Conservation (phyloP, 1,140 invertebrate genomes). For the Lepidurus arcticus region DNA sequence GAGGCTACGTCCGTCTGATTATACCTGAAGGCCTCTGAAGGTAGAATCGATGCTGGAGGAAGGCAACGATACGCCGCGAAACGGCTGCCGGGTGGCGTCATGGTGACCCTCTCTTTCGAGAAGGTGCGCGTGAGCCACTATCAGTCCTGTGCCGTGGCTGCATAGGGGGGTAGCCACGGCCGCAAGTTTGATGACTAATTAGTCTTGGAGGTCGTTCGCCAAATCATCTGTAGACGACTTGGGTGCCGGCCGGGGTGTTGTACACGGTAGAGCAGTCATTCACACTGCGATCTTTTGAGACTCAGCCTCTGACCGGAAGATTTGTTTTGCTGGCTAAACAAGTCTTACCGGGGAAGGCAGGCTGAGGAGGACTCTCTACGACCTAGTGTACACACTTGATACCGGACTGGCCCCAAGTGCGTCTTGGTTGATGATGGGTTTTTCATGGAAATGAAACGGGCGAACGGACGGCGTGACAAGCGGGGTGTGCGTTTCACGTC, state of each 20-base stretch:
- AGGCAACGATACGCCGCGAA: constrained; percentile 30
- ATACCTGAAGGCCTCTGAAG: constrained; percentile 71
- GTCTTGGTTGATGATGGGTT: no score
- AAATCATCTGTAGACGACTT: no score
- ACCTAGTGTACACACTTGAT: not conserved
- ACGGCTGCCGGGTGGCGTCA: constrained; percentile 1
- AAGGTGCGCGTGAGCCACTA: no score
- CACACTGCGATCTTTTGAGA: constrained; percentile 49
- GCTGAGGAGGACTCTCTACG: no score
- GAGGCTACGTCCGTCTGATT: no score
- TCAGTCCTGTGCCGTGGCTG: no score
- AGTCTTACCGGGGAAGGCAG: not conserved
- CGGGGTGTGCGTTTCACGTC: no score
- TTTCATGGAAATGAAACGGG: no score
- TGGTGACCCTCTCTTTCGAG: constrained; percentile 3
- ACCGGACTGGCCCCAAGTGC: not conserved
- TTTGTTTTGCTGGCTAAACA: constrained; percentile 35
- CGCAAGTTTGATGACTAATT: constrained; percentile 33
- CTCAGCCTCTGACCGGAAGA: constrained; percentile 44
- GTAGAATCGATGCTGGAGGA: constrained; percentile 36
- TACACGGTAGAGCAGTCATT: no score
- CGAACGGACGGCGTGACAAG: no score
- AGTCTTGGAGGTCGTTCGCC: constrained; percentile 42
- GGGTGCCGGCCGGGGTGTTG: no score
- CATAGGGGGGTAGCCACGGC: no score